Evolutionary conservation across 2,888 invertebrate species (phyloP).

Genomic region (Phyllotreta cruciferae): DNA sequence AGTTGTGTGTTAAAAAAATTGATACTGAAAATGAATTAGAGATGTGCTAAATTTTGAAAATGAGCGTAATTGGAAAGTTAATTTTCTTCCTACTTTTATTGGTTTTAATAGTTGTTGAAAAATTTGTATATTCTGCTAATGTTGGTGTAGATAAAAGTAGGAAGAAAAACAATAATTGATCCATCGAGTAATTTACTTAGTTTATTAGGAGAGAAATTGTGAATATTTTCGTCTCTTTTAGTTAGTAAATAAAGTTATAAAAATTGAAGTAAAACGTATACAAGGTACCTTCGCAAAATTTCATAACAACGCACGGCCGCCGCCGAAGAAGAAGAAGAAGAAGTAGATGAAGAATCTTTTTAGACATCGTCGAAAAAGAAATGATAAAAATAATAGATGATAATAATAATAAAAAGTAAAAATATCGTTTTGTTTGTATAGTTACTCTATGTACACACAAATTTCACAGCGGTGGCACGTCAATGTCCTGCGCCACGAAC

Average conservation of each 20-base stretch:
- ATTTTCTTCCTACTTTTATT: too few relatives aligned
- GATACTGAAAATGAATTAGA: too few relatives aligned
- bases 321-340: slow-evolving; percentile 17
- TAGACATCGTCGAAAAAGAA: too few relatives aligned
- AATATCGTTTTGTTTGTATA: not conserved
- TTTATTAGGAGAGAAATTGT: too few relatives aligned
- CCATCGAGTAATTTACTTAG: slow-evolving; percentile 1
- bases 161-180: not conserved
- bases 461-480: slow-evolving; percentile 57
- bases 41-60: too few relatives aligned
- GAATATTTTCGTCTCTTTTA: too few relatives aligned
- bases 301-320: slow-evolving; percentile 1
- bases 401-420: too few relatives aligned
- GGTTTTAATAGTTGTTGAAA: too few relatives aligned
- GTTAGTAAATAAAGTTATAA: not conserved
- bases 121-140: too few relatives aligned
- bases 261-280: slow-evolving; percentile 1
- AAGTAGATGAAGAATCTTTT: slow-evolving; percentile 17
- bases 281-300: slow-evolving; percentile 13
- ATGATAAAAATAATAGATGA: too few relatives aligned
- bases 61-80: too few relatives aligned
- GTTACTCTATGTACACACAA: slow-evolving; percentile 37
- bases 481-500: slow-evolving; percentile 59
- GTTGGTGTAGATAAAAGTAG: too few relatives aligned
- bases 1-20: not conserved